These are phyloP conservation scores for Naso thynnoides DNA, from an alignment of 2,797 vertebrate genomes.

Conservation along the genomic window DNA sequence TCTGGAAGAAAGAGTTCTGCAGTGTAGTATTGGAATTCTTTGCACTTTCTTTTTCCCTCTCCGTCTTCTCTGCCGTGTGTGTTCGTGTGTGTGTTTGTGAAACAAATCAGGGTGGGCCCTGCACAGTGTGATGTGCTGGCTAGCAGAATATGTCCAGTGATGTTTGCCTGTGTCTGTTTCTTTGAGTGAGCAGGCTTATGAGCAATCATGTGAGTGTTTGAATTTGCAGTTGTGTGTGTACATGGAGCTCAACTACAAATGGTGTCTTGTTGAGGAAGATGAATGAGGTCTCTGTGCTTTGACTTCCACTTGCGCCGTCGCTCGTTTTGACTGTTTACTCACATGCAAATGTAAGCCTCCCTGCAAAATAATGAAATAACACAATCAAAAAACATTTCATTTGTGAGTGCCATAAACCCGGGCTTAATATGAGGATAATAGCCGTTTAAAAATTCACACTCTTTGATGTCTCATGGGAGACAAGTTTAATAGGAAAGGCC, in stretches of 20 bases:
- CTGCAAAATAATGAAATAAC: conserved; percentile 62
- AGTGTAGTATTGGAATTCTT: conserved; percentile 55
- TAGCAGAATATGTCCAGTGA: conserved; percentile 2
- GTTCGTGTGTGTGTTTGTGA: background rate
- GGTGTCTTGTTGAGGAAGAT: conserved; percentile 43
- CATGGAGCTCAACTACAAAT: conserved; percentile 48
- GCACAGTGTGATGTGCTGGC: conserved; percentile 30
- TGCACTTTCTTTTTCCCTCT: conserved; percentile 24
- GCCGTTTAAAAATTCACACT: conserved; percentile 63
- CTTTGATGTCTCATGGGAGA: conserved; percentile 64
- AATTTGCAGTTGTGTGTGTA: conserved; percentile 23
- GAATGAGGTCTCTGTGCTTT: conserved; percentile 45
- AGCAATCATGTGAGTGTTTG: conserved; percentile 34
- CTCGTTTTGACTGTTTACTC: conserved; percentile 45
- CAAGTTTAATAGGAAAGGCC: conserved; percentile 63
- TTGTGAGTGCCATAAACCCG: conserved; percentile 58
- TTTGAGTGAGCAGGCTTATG: conserved; percentile 8
- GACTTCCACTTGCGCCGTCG: conserved; percentile 34
- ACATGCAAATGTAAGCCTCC: conserved; percentile 47
- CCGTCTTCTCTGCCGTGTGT: conserved; percentile 4
- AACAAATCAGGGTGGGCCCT: conserved; percentile 24
- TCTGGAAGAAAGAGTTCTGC: conserved; percentile 53
- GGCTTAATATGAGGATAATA: conserved; percentile 67
- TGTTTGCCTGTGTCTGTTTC: conserved; percentile 38
- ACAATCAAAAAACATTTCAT: conserved; percentile 63